Conservation (phyloP, 2,113 vertebrate species). For the Junco hyemalis region DNA sequence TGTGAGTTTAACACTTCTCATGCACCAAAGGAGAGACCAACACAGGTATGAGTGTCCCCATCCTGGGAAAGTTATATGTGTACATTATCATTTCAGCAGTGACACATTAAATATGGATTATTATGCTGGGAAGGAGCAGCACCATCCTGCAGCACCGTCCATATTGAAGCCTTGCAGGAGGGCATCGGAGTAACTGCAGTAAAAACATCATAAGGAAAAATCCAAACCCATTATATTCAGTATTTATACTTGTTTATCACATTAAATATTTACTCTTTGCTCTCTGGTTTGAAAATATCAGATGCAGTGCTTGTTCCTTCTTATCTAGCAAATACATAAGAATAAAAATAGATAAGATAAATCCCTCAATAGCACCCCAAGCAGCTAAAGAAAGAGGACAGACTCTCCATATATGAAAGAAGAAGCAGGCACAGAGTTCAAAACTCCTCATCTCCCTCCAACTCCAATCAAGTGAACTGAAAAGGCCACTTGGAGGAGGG, state of each 20-base stretch:
- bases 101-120: not conserved
- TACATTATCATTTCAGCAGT: not conserved
- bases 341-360: not conserved
- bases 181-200: not conserved
- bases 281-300: not conserved
- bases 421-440: fast-evolving
- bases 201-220: not conserved
- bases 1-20: not conserved
- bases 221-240: not conserved
- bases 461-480: not conserved
- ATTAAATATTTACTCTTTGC: not conserved
- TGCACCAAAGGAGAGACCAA: not conserved
- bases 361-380: not conserved
- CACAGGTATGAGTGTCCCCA: fast-evolving
- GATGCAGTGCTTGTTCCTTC: not conserved
- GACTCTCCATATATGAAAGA: not conserved
- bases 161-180: not conserved
- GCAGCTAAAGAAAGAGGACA: not conserved
- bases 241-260: not conserved
- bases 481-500: not conserved
- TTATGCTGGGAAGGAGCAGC: not conserved
- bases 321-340: not conserved
- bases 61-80: not conserved
- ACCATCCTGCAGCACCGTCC: not conserved
- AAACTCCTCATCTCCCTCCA: not conserved